These are phyloP conservation scores for Pterois miles DNA, from an alignment of 2,797 vertebrate genomes.

Conservation along the genomic window DNA sequence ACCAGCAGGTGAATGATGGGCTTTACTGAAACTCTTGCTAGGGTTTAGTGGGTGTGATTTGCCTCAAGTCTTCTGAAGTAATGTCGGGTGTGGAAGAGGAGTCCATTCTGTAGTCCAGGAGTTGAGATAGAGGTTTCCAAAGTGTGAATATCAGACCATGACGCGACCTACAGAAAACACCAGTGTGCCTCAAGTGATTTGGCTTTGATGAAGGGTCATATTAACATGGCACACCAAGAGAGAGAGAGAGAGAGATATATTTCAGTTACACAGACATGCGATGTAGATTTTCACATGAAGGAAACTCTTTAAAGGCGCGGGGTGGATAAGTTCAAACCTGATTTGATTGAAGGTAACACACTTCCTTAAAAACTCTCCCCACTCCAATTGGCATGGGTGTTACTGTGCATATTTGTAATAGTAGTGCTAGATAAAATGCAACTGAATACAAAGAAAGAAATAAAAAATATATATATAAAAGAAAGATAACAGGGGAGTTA, in stretches of 20 bases:
- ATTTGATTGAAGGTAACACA: constrained; percentile 75
- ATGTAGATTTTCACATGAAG: constrained; percentile 65
- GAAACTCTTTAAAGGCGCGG: constrained; percentile 78
- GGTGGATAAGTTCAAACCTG: constrained; percentile 77
- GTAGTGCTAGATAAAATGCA: constrained; percentile 78
- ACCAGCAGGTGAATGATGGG: constrained; percentile 65
- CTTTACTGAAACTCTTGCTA: constrained; percentile 53
- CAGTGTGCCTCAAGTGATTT: constrained; percentile 56
- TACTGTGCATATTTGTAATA: constrained; percentile 80
- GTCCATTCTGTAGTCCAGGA: constrained; percentile 61
- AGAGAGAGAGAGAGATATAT: constrained; percentile 48
- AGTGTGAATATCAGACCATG: constrained; percentile 50
- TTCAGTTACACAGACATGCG: constrained; percentile 68
- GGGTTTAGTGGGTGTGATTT: constrained; percentile 40
- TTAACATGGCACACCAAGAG: constrained; percentile 66
- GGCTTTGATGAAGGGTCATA: constrained; percentile 57
- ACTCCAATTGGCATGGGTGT: constrained; percentile 75
- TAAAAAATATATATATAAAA: constrained; percentile 24
- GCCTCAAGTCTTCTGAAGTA: constrained; percentile 55
- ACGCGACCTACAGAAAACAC: constrained; percentile 57
- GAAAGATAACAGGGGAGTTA: constrained; percentile 79
- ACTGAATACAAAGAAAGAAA: constrained; percentile 57
- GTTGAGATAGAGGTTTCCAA: constrained; percentile 42
- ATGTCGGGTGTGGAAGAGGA: constrained; percentile 38
- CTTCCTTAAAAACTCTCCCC: constrained; percentile 55